Percentiles rank a stretch among this genome's conserved stretches.
Evolutionary conservation across 2,888 invertebrate species (phyloP).

Genomic region (Congeria kusceri): DNA sequence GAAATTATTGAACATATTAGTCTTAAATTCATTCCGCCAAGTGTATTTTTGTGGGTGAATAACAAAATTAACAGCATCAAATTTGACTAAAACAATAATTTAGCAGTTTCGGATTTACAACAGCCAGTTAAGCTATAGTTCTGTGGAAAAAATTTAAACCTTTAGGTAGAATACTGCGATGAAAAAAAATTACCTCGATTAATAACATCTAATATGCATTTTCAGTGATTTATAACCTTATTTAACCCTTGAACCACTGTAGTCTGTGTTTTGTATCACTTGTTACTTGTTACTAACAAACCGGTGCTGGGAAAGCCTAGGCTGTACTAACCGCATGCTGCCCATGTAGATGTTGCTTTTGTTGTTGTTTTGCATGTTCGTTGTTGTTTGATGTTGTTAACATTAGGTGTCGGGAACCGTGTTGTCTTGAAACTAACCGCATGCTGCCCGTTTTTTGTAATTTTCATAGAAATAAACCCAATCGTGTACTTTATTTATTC

Average conservation of each 20-base stretch:
- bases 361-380: constrained; percentile 30
- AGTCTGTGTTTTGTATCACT: background rate
- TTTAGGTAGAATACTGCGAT: too few relatives aligned
- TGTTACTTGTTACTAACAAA: constrained; percentile 25
- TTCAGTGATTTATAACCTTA: too few relatives aligned
- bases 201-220: too few relatives aligned
- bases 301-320: constrained; percentile 17
- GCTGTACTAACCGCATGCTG: constrained; percentile 61
- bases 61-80: background rate
- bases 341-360: constrained; percentile 23
- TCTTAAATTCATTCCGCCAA: too few relatives aligned
- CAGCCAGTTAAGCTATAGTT: too few relatives aligned
- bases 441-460: constrained; percentile 21
- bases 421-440: background rate
- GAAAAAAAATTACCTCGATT: too few relatives aligned
- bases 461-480: background rate
- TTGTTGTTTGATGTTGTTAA: background rate
- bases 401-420: constrained; percentile 2
- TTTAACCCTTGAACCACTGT: background rate
- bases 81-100: too few relatives aligned
- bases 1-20: too few relatives aligned
- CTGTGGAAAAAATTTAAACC: too few relatives aligned
- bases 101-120: too few relatives aligned
- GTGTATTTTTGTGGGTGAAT: background rate
- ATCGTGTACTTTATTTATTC: background rate